Evolutionary conservation across 2,113 vertebrate species (phyloP), one percentile per base, ranked within the genome.

Genomic region (Girardinichthys multiradiatus): DNA sequence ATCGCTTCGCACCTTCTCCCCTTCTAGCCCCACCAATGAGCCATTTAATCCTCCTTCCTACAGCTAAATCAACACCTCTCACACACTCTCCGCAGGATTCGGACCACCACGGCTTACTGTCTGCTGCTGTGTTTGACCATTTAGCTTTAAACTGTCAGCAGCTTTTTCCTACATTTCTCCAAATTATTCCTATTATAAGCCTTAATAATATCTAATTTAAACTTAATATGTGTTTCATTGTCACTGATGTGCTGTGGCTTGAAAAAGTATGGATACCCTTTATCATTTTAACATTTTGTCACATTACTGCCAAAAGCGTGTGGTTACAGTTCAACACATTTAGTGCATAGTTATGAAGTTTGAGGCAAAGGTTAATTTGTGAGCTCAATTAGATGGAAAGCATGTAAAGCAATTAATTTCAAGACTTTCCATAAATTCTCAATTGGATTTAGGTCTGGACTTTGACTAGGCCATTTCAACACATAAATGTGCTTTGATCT

Each of bases 21-120:
- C 94, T 84, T 80, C 94, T 93, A 90, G 92, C 94, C 84, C 94
- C 95, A 94, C 96, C 95, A 97, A 96, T 97, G 96, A 98, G 93
- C 94, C 95, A 84, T 96, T 97, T 97, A 96, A 97, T 96, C 93
- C 93, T 94, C 92, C 93, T 90, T 89, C 91, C 92, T 94, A 92
- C 93, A 92, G 94, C 94, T 86, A 57, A 90, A 92, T 93, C 93
- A 95, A 92, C 91, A 74, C 92, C 90, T 90, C 87, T 79, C 81
- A 87, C 90, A 93, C 94, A 94, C 92, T 62, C 76, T 21, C 26
- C 57, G 78, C 78, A 54, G 73, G 57, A n/a, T 74, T 54, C 58
- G 54, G 86, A 88, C 84, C 88, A 87, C 87, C 84, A 51, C 82
- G 35, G 70, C 79, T 13, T 82, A 73, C 77, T 68, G 71, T 71